Percentiles rank a stretch among this genome's conserved stretches.
Conservation (phyloP, 2,113 vertebrate species). For the Sisor rabdophorus region DNA sequence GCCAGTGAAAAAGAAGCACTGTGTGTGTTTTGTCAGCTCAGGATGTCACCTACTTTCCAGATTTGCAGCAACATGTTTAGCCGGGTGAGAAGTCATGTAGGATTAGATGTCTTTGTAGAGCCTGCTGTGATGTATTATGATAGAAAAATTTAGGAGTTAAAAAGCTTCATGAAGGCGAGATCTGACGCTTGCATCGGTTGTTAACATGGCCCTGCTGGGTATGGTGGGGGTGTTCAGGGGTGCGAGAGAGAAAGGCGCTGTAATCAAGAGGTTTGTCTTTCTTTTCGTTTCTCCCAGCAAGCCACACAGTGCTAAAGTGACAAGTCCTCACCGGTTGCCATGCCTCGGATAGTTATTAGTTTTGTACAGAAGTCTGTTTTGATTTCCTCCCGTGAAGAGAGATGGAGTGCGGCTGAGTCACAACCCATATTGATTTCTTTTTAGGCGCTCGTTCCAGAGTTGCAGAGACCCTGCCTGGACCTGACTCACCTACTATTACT, state of each 20-base stretch:
- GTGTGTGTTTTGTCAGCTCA: background rate
- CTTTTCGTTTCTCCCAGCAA: conserved; percentile 1
- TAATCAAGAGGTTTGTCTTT: conserved; percentile 37
- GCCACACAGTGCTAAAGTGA: conserved; percentile 36
- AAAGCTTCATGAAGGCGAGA: conserved; percentile 38
- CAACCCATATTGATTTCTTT: conserved; percentile 66
- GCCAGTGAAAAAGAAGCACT: conserved; percentile 12
- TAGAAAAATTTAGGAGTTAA: conserved; percentile 34
- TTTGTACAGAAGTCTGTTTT: conserved; percentile 63
- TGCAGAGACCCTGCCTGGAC: conserved; percentile 40
- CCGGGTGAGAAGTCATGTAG: conserved; percentile 7
- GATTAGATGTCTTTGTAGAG: conserved; percentile 13
- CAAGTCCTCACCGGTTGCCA: conserved; percentile 37
- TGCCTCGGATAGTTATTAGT: conserved; percentile 53
- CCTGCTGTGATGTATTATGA: conserved; percentile 36
- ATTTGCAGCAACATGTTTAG: conserved; percentile 8
- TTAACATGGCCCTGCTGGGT: conserved; percentile 35
- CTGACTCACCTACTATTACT: conserved; percentile 45
- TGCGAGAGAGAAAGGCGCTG: conserved; percentile 18
- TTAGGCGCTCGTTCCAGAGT: conserved; percentile 48
- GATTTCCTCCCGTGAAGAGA: conserved; percentile 49
- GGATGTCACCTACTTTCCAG: conserved; percentile 10
- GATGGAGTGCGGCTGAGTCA: conserved; percentile 56
- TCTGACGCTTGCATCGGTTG: conserved; percentile 13
- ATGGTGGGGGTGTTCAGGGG: conserved; percentile 13